Evolutionary conservation across 2,888 invertebrate species (phyloP).

Genomic region (Dynastes maya): DNA sequence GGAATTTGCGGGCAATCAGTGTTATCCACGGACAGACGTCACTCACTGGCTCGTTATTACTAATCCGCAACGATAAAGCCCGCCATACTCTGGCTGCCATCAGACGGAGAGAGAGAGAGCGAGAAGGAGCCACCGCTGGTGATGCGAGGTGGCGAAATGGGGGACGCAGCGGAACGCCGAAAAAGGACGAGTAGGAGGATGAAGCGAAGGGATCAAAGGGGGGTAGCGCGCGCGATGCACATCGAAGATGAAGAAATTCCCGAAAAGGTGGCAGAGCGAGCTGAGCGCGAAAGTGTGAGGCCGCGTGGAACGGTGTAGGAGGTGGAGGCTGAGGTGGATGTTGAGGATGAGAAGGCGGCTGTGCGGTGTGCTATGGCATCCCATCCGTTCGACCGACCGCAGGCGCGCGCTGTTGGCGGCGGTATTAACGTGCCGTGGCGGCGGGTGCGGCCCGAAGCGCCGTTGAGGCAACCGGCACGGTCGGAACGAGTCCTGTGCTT

Average conservation of each 20-base stretch:
- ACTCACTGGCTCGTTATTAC: slow-evolving; percentile 48
- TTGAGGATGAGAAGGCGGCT: not conserved
- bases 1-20: slow-evolving; percentile 47
- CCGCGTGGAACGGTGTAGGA: slow-evolving; percentile 45
- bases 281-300: slow-evolving; percentile 25
- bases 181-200: not conserved
- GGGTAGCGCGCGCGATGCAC: not conserved
- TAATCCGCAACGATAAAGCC: slow-evolving; percentile 45
- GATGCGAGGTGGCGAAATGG: not conserved
- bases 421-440: slow-evolving; percentile 43
- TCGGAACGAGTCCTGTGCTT: not conserved
- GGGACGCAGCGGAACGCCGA: slow-evolving; percentile 12
- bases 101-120: not conserved
- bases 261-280: slow-evolving; percentile 48
- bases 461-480: slow-evolving; percentile 11
- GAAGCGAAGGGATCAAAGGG: not conserved
- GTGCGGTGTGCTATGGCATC: not conserved
- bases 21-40: slow-evolving; percentile 48
- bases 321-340: slow-evolving; percentile 52
- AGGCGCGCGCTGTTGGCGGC: slow-evolving; percentile 47
- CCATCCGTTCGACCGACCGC: slow-evolving; percentile 43
- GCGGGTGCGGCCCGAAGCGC: slow-evolving; percentile 30
- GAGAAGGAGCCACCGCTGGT: not conserved
- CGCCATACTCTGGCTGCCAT: not conserved
- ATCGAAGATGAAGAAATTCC: slow-evolving; percentile 51